Conservation (phyloP, 2,888 invertebrate species). For the Lepidocyrtinus sp. region DNA sequence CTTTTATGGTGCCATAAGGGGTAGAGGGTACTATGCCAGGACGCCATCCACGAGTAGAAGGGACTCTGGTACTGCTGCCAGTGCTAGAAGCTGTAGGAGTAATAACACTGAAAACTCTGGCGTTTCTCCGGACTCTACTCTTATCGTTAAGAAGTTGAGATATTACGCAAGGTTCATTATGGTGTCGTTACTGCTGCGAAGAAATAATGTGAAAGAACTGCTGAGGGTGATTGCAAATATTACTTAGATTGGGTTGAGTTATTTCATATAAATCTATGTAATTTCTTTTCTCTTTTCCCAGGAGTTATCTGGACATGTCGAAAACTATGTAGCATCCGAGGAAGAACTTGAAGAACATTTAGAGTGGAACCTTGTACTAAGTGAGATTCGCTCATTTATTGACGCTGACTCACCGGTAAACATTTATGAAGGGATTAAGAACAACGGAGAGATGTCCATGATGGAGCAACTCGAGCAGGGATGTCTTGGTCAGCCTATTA, state of each 20-base stretch:
- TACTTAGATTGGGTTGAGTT: too few species aligned
- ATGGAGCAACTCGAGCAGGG: slow-evolving; percentile 43
- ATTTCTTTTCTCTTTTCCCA: too few species aligned
- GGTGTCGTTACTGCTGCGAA: slow-evolving; percentile 92
- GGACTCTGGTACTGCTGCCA: slow-evolving; percentile 47
- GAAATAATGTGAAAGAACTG: slow-evolving; percentile 92
- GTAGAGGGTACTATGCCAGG: slow-evolving; percentile 86
- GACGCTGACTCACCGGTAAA: slow-evolving; percentile 92
- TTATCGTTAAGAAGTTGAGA: slow-evolving; percentile 95
- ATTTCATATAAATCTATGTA: too few species aligned
- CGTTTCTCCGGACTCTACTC: slow-evolving; percentile 76
- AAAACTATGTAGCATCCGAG: slow-evolving; percentile 94
- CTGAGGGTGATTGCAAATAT: too few species aligned
- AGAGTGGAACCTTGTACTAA: slow-evolving; percentile 95
- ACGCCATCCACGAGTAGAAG: slow-evolving; percentile 37
- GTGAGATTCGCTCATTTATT: slow-evolving; percentile 95
- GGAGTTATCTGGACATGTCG: slow-evolving; percentile 94
- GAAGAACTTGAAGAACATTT: slow-evolving; percentile 98
- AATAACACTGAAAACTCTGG: slow-evolving; percentile 29
- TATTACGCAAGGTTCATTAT: slow-evolving; percentile 98
- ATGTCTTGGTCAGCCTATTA: slow-evolving; percentile 32
- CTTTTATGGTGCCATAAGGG: slow-evolving; percentile 96
- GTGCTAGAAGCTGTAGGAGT: slow-evolving; percentile 41
- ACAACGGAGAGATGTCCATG: slow-evolving; percentile 39
- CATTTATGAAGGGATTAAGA: slow-evolving; percentile 76